phyloP scores from a whole-genome alignment of 2,797 vertebrate species.

The Varecia variegata region DNA sequence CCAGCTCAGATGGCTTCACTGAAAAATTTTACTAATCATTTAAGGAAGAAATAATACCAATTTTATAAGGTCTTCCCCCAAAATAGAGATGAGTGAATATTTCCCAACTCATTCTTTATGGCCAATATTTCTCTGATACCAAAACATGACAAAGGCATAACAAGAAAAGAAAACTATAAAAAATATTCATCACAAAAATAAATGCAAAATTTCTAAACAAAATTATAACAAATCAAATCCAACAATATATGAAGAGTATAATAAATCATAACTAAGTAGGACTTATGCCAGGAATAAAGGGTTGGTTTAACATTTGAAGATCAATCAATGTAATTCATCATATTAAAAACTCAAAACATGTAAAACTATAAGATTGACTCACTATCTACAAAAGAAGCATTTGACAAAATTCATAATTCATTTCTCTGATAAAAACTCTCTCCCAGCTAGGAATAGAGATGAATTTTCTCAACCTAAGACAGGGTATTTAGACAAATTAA shows the following conservation, averaged over 20 bases:
- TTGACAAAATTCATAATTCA: neutral
- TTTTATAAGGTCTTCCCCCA: neutral
- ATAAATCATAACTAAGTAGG: neutral
- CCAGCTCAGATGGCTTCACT: neutral
- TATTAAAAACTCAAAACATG: neutral
- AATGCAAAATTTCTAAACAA: slow-evolving; percentile 18
- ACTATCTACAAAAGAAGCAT: neutral
- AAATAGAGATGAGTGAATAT: neutral
- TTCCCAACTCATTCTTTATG: neutral
- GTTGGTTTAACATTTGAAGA: neutral
- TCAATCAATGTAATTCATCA: neutral
- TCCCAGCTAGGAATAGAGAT: neutral
- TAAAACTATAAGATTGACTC: neutral
- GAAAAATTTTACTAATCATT: neutral
- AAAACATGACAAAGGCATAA: neutral
- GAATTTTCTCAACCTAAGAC: neutral
- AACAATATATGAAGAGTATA: neutral
- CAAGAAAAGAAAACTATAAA: neutral
- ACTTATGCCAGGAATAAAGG: neutral
- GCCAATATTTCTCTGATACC: neutral
- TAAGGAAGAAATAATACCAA: neutral
- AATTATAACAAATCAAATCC: neutral
- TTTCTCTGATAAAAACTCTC: neutral
- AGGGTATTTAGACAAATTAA: neutral
- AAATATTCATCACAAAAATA: neutral